Evolutionary conservation across 2,888 invertebrate species (phyloP), one percentile per base, ranked within the genome.

Genomic region (Pantelozetes paolii): DNA sequence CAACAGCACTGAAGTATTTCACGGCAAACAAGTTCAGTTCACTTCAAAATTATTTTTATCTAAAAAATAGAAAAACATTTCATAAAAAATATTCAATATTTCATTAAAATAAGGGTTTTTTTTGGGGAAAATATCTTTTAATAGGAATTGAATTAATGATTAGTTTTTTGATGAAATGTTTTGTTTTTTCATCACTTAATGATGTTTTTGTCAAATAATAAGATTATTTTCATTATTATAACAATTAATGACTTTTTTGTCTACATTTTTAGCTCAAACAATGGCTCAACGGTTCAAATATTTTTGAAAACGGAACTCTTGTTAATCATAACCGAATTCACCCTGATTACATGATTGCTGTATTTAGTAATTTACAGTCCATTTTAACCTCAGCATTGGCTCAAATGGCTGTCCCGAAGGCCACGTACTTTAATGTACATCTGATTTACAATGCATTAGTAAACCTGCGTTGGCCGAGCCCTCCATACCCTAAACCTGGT

Each of bases 271-370:
- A 57, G 57, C 8, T 23, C 2, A 57, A 57, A 2, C 2, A 57
- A 23, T 57, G 57, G 57, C 23, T 23, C 11, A 57, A 57, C 57
- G 57, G 57, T 23, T 57, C 57, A 8, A 57, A 23, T 23, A 57
- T 57, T 57, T 57, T 50, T 50, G 50, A 23, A 57, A 28, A 23
- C 57, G 57, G 57, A 57, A 57, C 57, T 8, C 23, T 23, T n/a
- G 23, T 57, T 23, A 57, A 57, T 23, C 23, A 57, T 5, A 57
- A 57, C 15, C 20, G 57, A 3, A 23, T 57, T 26, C 57, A 57
- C 18, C 11, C 57, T 20, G 57, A 57, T 57, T 57, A 57, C 57
- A 57, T 23, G 57, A 26, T 57, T 26, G 6, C 23, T 23, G 8
- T 57, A 2, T 57, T 23, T 57, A 57, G 57, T 57, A 23, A 8